Conservation (phyloP, 64 coral and sea anemone species). For the Acropora yongei region DNA sequence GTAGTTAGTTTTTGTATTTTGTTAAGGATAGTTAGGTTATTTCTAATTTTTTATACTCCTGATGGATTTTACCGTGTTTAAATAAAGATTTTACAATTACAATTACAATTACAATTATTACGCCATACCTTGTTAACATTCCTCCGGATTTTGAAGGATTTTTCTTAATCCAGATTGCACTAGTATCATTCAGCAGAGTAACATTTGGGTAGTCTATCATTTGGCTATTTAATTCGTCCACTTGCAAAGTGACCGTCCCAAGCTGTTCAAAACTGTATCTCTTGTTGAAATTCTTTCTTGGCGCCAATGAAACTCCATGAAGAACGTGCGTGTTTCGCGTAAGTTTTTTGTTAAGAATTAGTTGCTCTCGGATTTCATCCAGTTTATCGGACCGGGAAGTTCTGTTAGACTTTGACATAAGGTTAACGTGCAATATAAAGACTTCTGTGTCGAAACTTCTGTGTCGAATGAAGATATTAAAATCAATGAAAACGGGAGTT, state of each 20-base stretch:
- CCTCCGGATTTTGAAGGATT: constrained; percentile 5
- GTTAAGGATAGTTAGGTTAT: too few relatives aligned
- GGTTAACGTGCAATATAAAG: neutral
- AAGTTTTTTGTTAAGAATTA: neutral
- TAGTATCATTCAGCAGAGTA: constrained; percentile 29
- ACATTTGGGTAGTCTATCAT: constrained; percentile 30
- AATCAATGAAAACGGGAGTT: too few relatives aligned
- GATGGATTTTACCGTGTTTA: too few relatives aligned
- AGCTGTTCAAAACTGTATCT: constrained; percentile 16
- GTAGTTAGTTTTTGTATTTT: too few relatives aligned
- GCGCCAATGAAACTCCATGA: neutral
- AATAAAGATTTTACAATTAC: too few relatives aligned
- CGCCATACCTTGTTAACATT: constrained; percentile 23
- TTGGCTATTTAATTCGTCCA: constrained; percentile 14
- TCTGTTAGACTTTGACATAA: neutral
- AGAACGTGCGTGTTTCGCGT: neutral
- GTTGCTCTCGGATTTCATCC: neutral
- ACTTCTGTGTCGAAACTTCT: too few relatives aligned
- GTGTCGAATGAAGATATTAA: too few relatives aligned
- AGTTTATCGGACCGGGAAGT: constrained; percentile 3
- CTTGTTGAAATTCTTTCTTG: constrained; percentile 12
- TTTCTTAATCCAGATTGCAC: constrained; percentile 21
- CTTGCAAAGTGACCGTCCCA: constrained; percentile 2
- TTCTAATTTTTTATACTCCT: too few relatives aligned
- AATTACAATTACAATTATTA: neutral